Percentiles rank a stretch among this genome's conserved stretches.
Evolutionary conservation across 92 coral and sea anemone genomes (phyloP).

Genomic region (Palythoa heliodiscus): DNA sequence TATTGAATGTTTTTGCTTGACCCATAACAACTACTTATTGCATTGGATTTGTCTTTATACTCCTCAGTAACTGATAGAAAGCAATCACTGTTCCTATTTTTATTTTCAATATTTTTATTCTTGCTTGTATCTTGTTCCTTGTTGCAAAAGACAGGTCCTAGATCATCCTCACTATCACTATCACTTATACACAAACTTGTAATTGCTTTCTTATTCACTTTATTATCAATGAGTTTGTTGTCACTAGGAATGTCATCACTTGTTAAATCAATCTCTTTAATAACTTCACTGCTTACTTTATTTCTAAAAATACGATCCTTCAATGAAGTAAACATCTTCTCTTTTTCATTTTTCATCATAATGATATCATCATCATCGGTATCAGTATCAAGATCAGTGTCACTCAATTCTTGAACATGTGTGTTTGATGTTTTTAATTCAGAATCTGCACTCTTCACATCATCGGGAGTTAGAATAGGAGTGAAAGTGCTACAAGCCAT

Average conservation of each 20-base stretch:
- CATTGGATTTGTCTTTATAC: background rate
- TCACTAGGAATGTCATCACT: background rate
- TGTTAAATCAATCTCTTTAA: conserved; percentile 22
- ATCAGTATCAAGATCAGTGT: conserved; percentile 33
- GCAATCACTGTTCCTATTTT: background rate
- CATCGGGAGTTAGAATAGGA: background rate
- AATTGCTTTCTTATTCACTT: conserved; percentile 6
- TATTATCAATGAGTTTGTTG: background rate
- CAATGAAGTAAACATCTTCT: conserved; percentile 21
- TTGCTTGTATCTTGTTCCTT: background rate
- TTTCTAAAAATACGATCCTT: conserved; percentile 20
- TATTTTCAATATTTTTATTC: background rate
- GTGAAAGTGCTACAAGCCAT: background rate
- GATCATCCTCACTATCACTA: conserved; percentile 30
- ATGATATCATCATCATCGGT: conserved; percentile 43
- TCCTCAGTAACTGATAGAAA: background rate
- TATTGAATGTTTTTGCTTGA: background rate
- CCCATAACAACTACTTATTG: background rate
- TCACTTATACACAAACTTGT: conserved; percentile 22
- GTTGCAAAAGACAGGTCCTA: background rate
- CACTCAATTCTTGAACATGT: conserved; percentile 17
- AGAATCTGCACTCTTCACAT: background rate
- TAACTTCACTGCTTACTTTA: background rate
- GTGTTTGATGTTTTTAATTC: background rate
- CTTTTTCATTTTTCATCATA: conserved; percentile 25